Evolutionary conservation across 2,113 vertebrate genomes (phyloP), one percentile per base, ranked within the genome.

Genomic region (Callorhinus ursinus): DNA sequence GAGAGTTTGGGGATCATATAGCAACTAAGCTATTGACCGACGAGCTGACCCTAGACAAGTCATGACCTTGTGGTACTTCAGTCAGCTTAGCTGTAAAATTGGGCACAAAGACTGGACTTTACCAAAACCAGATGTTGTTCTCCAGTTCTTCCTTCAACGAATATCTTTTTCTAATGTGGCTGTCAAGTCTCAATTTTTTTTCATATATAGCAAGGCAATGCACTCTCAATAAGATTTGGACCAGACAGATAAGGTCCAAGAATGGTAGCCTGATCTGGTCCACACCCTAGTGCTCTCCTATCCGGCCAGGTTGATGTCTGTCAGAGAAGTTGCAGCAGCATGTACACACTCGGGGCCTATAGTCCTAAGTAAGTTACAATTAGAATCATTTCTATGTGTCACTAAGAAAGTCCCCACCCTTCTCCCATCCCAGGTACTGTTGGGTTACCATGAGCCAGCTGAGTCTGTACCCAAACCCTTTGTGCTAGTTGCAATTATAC

Each of bases 61-160:
- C 92, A 31, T 63, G 92, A 96, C 92, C 97, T 86, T 49, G 28
- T 81, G 77, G 74, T 72, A 57, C 83, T 93, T 96, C 89, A 98
- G 92, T 88, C 95, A 93, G 92, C 57, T 95, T 57, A 79, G 90
- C 76, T 97, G 76, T 85, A 96, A 93, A 96, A 87, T 81, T 77
- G 93, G 95, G 72, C 95, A 81, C 77, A 83, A 65, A 93, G 71
- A 76, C 92, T 57, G 57, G 51, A 39, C 63, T 96, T 98, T 49
- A 97, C 74, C 80, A 92, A 98, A 97, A 93, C 93, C 97, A 98
- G 96, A 97, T 97, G 98, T 83, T 59, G 24, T 59, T 49, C 67
- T 46, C 71, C 59, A 86, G 74, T 51, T 95, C 97, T 97, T 59
- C 74, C 72, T 80, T 89, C 89, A 79, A 72, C 53, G 72, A 72